Evolutionary conservation across 2,797 vertebrate genomes (phyloP), one percentile per base, ranked within the genome.

Genomic region (Lithobates pipiens): DNA sequence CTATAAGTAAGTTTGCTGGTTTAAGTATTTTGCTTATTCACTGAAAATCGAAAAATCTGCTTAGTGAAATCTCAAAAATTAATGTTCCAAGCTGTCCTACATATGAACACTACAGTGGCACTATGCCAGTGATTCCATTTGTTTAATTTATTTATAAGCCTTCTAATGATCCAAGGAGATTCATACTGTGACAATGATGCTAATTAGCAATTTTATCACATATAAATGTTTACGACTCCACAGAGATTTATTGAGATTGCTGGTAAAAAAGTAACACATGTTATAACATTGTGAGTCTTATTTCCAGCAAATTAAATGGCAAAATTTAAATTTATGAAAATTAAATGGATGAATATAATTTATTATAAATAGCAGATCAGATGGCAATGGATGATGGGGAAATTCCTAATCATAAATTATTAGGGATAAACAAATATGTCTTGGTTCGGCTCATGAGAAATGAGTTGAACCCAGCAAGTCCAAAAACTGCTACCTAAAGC

Each of bases 151-250:
- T 77, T 77, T 23, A 80, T 80, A 39, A 80, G 65, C 63, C 65
- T 32, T 79, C 67, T 69, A 79, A 79, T 69, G 61, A 79, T 50
- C 77, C 77, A 68, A 80, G 50, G 65, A 69, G 68, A 80, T 32
- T 80, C 65, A 80, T 50, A 80, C 77, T 80, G 77, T 80, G 77
- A 80, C 65, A 80, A 39, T 23, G 42, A 80, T 70, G 68, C 44
- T 80, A 80, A 80, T 80, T 69, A 69, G 27, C 65, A 69, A 69
- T 65, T 80, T 80, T 32, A 50, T 80, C 27, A 54, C 65, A 80
- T 16, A 80, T 65, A 69, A n/a, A 65, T 29, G 67, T 79, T 79
- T 79, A 79, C 44, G 65, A 25, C 63, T 50, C 63, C 44, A 50
- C 23, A 46, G 65, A 79, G 77, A 79, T 69, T 79, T 69, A 69